Evolutionary conservation across 1,140 invertebrate genomes (phyloP), one percentile per base, ranked within the genome.

Genomic region (Hyles euphorbiae): DNA sequence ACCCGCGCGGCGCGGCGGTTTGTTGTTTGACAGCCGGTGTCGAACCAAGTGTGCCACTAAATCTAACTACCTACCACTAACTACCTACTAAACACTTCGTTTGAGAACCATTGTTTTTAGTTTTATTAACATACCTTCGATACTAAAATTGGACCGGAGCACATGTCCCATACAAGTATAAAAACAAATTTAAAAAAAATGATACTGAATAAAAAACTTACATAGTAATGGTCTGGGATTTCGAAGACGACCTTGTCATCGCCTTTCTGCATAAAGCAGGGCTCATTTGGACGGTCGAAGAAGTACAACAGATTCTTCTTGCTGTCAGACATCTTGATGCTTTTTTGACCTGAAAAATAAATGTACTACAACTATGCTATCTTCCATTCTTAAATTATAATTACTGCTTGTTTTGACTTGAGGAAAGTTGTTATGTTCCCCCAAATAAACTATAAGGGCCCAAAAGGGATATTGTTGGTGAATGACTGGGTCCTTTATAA

Each of bases 251-350:
- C 79, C 47, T 90, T 89, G 3, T 92, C 87, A 0, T 91, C 87
- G 46, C 93, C 93, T 80, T 94, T 94, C 43, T 92, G 91, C 68
- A 94, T 91, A 75, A 94, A 94, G 47, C 94, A 90, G 1, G 94
- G 94, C 79, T 96, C 95, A 12, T 90, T 89, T 4, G 95, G 94
- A 7, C 94, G 92, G 78, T 96, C 94, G 82, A 95, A 95, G 43
- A 96, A 90, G 60, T 93, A 88, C 50, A 87, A 65, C 11, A 87
- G 68, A 48, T 81, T 69, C 34, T 70, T 63, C 52, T 78, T 85
- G 22, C 57, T 34, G 43, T 69, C 65, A 34, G 55, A 44, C 72
- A 73, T 78, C 56, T 68, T 72, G 65, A 34, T 12, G 46, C 11
- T n/a, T 22, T 22, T 48, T n/a, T 10, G 12, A 11, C n/a, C n/a